phyloP scores from a whole-genome alignment of 2,797 vertebrate genomes.

The Natrix natrix region DNA sequence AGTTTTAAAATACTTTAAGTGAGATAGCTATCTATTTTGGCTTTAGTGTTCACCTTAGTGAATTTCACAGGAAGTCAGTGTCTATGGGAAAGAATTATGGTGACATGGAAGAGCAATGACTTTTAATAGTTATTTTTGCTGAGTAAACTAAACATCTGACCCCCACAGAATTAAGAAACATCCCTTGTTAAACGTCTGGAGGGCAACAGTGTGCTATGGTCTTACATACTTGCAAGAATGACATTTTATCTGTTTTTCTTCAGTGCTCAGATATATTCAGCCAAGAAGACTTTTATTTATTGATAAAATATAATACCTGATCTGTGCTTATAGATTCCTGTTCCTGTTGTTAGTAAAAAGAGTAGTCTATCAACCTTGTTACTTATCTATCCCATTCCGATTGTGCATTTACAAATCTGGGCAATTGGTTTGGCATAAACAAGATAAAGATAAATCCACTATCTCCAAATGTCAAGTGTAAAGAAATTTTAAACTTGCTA shows the following conservation, averaged over 20 bases:
- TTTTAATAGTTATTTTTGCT: slow-evolving; percentile 69
- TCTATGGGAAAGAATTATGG: slow-evolving; percentile 58
- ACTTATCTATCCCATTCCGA: not conserved
- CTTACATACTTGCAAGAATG: slow-evolving; percentile 43
- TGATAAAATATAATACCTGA: slow-evolving; percentile 37
- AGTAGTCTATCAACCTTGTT: not conserved
- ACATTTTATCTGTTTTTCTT: slow-evolving; percentile 32
- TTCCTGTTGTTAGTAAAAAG: not conserved
- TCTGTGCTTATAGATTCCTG: not conserved
- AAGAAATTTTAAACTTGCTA: not conserved
- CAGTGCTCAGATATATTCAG: slow-evolving; percentile 7
- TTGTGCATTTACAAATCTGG: not conserved
- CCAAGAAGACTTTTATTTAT: slow-evolving; percentile 49
- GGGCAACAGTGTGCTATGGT: slow-evolving; percentile 41
- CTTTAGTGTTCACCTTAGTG: slow-evolving; percentile 39
- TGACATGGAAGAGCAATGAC: slow-evolving; percentile 62
- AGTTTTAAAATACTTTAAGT: slow-evolving; percentile 57
- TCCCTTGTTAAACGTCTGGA: slow-evolving; percentile 42
- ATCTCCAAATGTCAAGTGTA: not conserved
- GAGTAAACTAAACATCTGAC: slow-evolving; percentile 73
- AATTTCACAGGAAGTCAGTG: slow-evolving; percentile 58
- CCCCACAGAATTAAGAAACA: slow-evolving; percentile 62
- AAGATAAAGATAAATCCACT: not conserved
- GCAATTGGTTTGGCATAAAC: not conserved
- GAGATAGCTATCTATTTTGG: slow-evolving; percentile 36